phyloP scores from a whole-genome alignment of 2,113 vertebrate species.

The Erythrolamprus reginae region DNA sequence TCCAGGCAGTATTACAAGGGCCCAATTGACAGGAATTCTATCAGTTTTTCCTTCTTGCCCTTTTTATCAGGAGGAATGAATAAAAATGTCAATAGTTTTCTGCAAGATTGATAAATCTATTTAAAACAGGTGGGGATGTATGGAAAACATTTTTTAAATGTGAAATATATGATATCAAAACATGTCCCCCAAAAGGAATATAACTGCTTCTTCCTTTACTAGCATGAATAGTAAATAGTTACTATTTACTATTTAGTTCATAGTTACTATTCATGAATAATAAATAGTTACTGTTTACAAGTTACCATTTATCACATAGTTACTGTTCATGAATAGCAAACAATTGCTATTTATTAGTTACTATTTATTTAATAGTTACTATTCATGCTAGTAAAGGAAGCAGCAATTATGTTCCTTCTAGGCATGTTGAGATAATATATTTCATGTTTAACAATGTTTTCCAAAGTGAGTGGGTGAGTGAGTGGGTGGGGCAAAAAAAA shows the following conservation, averaged over 20 bases:
- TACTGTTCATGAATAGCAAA: too few species aligned
- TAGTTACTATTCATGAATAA: too few species aligned
- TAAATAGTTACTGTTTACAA: too few species aligned
- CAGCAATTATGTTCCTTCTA: not conserved
- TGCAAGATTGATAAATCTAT: not conserved
- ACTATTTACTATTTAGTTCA: not conserved
- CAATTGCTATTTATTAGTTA: too few species aligned
- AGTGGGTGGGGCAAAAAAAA: too few species aligned
- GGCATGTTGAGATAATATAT: not conserved
- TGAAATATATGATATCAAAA: not conserved
- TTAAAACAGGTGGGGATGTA: not conserved
- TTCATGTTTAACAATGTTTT: not conserved
- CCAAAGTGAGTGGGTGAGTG: too few species aligned
- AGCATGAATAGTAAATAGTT: not conserved
- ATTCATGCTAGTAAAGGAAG: not conserved
- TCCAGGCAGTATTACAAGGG: not conserved
- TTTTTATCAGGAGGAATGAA: not conserved
- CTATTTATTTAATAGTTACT: too few species aligned
- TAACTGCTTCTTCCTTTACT: not conserved
- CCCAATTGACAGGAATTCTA: not conserved
- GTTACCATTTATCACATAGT: not conserved
- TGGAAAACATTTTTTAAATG: not conserved
- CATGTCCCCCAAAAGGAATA: not conserved
- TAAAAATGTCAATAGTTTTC: not conserved
- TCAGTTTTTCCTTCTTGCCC: not conserved